Percentiles rank a stretch among this genome's conserved stretches.
phyloP scores from a whole-genome alignment of 2,888 invertebrate genomes.

The Agriopis leucophaearia region DNA sequence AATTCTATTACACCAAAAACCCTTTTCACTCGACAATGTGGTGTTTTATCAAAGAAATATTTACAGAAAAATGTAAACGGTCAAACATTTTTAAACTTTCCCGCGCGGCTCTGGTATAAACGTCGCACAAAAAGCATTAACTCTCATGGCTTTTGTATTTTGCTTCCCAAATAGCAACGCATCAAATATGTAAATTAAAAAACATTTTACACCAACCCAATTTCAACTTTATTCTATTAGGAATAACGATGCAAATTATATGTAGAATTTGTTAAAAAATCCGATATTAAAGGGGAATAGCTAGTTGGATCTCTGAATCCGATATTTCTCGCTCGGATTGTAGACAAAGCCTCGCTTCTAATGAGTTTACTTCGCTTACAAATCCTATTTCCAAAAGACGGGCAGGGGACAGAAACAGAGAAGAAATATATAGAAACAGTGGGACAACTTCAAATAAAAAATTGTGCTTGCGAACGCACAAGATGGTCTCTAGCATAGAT shows the following conservation, averaged over 20 bases:
- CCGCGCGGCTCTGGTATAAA: slow-evolving; percentile 20
- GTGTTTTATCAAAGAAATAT: slow-evolving; percentile 1
- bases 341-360: slow-evolving; percentile 58
- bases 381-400: slow-evolving; percentile 55
- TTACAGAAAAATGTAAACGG: slow-evolving; percentile 4
- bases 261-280: slow-evolving; percentile 29
- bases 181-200: slow-evolving; percentile 38
- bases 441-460: not conserved
- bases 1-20: not conserved
- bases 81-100: slow-evolving; percentile 15
- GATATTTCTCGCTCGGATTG: slow-evolving; percentile 57
- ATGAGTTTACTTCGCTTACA: slow-evolving; percentile 63
- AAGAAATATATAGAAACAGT: not conserved
- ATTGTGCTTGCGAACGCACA: too few relatives aligned
- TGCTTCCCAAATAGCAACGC: slow-evolving; percentile 30
- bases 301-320: slow-evolving; percentile 49
- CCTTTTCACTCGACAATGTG: not conserved
- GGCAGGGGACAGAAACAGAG: slow-evolving; percentile 12
- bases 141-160: slow-evolving; percentile 29
- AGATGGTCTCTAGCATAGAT: too few relatives aligned
- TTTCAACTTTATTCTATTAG: slow-evolving; percentile 14
- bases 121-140: slow-evolving; percentile 27
- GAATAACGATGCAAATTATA: slow-evolving; percentile 22
- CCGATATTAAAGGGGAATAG: slow-evolving; percentile 41
- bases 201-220: slow-evolving; percentile 8